Evolutionary conservation across 2,797 vertebrate genomes (phyloP).

Genomic region (Mycteria americana): DNA sequence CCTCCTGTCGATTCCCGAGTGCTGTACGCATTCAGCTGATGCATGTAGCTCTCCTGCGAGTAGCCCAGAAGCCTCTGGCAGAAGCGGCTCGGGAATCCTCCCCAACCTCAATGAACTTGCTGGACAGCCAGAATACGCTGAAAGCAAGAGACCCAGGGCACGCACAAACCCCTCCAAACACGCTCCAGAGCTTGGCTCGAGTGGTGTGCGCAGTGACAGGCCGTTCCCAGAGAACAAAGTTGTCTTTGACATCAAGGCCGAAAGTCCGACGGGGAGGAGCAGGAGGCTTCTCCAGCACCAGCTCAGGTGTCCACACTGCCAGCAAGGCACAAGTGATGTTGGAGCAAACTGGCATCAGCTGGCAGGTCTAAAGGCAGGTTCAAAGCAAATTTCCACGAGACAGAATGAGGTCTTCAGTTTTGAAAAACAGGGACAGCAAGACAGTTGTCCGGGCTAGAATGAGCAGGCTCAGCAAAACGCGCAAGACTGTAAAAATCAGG

Average conservation of each 20-base stretch:
- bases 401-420: background rate
- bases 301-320: background rate
- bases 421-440: background rate
- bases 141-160: background rate
- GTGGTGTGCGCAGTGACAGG: rapidly evolving
- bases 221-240: background rate
- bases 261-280: background rate
- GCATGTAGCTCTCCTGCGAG: background rate
- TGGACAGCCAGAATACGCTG: background rate
- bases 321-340: background rate
- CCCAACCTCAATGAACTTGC: background rate
- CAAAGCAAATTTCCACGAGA: background rate
- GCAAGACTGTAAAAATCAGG: background rate
- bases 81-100: background rate
- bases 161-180: background rate
- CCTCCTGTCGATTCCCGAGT: background rate
- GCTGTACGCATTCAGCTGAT: too few species aligned
- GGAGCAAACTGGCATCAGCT: background rate
- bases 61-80: background rate
- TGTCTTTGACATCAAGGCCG: background rate
- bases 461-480: rapidly evolving
- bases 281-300: background rate
- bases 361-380: background rate
- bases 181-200: background rate
- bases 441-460: rapidly evolving